phyloP scores from a whole-genome alignment of 2,888 invertebrate genomes.

The Cyclophora punctaria region DNA sequence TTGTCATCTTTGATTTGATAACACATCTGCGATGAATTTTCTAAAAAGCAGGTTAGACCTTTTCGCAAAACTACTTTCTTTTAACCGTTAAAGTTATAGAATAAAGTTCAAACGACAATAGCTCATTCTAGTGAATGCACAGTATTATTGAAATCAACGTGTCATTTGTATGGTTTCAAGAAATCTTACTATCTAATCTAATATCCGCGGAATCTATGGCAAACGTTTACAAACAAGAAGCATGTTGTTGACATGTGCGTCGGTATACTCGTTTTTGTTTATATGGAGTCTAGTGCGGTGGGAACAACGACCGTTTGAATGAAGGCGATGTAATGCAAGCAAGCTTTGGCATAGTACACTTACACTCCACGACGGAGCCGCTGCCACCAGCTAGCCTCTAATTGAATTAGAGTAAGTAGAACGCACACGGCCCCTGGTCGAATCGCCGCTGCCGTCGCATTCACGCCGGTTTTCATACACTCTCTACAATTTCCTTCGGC shows the following conservation, averaged over 20 bases:
- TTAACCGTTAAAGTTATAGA: too few species aligned
- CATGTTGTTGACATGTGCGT: too few species aligned
- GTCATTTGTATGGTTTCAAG: not conserved
- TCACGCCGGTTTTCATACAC: conserved; percentile 26
- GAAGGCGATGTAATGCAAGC: conserved; percentile 24
- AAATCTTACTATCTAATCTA: not conserved
- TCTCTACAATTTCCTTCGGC: conserved; percentile 25
- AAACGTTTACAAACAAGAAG: too few species aligned
- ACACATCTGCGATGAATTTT: too few species aligned
- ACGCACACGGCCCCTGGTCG: conserved; percentile 38
- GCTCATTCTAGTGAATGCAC: too few species aligned
- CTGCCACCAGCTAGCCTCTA: conserved; percentile 50
- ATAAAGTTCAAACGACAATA: too few species aligned
- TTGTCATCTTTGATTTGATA: too few species aligned
- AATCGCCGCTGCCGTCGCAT: conserved; percentile 16
- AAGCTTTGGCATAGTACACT: conserved; percentile 25
- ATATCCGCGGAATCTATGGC: conserved; percentile 1
- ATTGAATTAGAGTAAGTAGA: conserved; percentile 69
- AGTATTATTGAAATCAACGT: not conserved
- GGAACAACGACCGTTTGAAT: conserved; percentile 38
- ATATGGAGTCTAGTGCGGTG: conserved; percentile 12
- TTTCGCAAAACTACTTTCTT: too few species aligned
- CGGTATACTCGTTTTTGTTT: not conserved
- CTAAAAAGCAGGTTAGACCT: too few species aligned
- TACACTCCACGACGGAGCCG: too few species aligned